A percentile compares a stretch with the other conserved stretches of the same genome.
These are phyloP conservation scores for Ursus arctos DNA, from an alignment of 2,113 vertebrate genomes.

Conservation along the genomic window DNA sequence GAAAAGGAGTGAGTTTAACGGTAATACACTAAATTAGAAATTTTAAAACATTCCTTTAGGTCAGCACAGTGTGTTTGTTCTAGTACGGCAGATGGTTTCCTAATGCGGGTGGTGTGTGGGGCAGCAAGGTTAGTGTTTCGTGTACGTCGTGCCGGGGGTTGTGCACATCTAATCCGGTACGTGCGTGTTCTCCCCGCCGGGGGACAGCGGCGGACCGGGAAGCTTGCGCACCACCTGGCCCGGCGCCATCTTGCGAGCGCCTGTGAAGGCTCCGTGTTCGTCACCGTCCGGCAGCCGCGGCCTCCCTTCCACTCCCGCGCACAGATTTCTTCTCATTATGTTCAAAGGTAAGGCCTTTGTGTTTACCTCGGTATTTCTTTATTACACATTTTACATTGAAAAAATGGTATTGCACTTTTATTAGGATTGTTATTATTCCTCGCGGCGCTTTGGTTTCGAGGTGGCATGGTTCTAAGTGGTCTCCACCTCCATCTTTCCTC, in stretches of 20 bases:
- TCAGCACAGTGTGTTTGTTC: background rate
- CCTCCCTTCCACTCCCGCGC: background rate
- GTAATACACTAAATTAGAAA: background rate
- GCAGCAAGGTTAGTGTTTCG: background rate
- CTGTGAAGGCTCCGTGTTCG: accelerated
- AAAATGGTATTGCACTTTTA: background rate
- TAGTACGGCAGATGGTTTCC: background rate
- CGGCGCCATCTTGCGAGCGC: background rate
- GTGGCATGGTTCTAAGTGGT: background rate
- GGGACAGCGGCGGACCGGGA: too few species aligned
- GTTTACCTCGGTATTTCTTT: background rate
- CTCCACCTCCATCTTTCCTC: background rate
- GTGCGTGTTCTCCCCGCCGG: background rate
- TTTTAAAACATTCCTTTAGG: background rate
- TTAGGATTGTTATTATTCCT: background rate
- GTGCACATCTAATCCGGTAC: background rate
- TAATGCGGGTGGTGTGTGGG: background rate
- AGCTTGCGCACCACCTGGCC: background rate
- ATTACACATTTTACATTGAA: background rate
- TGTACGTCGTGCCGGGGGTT: background rate
- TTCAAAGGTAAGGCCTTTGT: background rate
- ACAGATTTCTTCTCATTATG: background rate
- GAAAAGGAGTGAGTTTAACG: background rate
- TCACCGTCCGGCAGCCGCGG: accelerated
- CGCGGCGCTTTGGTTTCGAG: background rate